Evolutionary conservation across 1,140 invertebrate genomes (phyloP), one percentile per base, ranked within the genome.

Genomic region (Muscidifurax raptorellus): DNA sequence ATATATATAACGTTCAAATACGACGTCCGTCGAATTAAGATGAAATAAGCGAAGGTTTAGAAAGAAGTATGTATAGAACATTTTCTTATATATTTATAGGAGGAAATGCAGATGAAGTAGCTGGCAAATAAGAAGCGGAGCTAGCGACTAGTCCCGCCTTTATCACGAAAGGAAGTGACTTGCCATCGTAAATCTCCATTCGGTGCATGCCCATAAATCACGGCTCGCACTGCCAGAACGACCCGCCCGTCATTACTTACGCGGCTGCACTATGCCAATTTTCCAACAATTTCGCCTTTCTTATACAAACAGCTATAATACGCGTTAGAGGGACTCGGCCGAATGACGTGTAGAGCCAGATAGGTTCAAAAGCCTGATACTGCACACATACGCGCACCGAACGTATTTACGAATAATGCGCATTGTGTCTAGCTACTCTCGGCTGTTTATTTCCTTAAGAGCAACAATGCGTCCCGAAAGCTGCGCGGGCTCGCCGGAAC

Each of bases 111-210:
- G 52, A 59, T 59, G 22, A 59, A 59, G 52, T n/a, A 59, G 52
- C 47, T 52, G 47, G 47, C 47, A 18, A 52, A 52, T 52, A 52
- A 52, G 47, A 52, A 52, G 47, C 47, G 47, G 22, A 52, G 15
- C 13, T 22, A 4, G 15, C 15, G 18, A 59, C 15, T 18, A 59
- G 66, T 69, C 10, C 13, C 64, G 30, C n/a, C 80, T 36, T 74
- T 82, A 72, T 13, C 27, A 59, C 22, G 72, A 75, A 18, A 74
- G 72, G 22, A 66, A 74, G 82, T 27, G 74, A 76, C 82, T 66
- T 18, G 52, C 67, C 67, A 72, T 75, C 72, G 52, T 82, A 82
- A 82, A 75, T 82, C 71, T 75, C n/a, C 47, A 82, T 74, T 82
- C 22, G 32, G 12, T 81, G 18, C 15, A 72, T 12, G 9, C 4